Percentiles rank a stretch among this genome's conserved stretches.
Evolutionary conservation across 23 tunicate genomes (phyloP).

Genomic region (Trididemnum clinides): DNA sequence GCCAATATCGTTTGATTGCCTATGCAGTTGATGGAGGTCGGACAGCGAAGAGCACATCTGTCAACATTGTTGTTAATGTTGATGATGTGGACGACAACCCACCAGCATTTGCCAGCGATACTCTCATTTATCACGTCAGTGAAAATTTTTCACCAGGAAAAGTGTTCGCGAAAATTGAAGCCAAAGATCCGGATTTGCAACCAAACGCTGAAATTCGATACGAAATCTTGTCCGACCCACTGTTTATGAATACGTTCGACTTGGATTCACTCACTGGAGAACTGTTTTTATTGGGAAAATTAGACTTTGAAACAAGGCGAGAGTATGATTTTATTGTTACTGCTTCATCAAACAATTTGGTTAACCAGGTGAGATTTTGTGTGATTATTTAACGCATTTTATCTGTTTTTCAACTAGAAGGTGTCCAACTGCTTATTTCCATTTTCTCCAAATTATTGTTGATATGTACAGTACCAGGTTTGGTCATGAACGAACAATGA

Average conservation of each 20-base stretch:
- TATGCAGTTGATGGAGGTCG: conserved; percentile 74
- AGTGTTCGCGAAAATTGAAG: conserved; percentile 62
- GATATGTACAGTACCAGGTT: too few species aligned
- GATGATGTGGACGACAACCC: conserved; percentile 92
- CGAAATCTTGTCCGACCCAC: conserved; percentile 52
- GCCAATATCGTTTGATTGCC: conserved; percentile 57
- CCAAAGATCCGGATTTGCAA: conserved; percentile 82
- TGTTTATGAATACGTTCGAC: conserved; percentile 42
- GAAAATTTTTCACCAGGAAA: conserved; percentile 55
- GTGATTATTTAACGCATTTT: too few species aligned
- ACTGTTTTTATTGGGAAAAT: conserved; percentile 27
- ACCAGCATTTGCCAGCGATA: conserved; percentile 65
- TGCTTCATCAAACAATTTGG: conserved; percentile 58
- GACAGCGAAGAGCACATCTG: conserved; percentile 57
- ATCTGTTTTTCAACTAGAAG: background rate
- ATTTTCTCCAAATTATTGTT: background rate
- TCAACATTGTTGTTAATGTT: conserved; percentile 50
- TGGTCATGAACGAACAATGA: too few species aligned
- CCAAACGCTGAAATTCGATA: conserved; percentile 54
- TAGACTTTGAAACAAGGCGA: conserved; percentile 84
- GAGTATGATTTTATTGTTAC: conserved; percentile 75
- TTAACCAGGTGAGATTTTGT: conserved; percentile 61
- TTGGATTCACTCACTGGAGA: conserved; percentile 76
- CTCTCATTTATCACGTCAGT: conserved; percentile 40
- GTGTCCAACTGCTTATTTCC: background rate